Percentiles rank a stretch among this genome's conserved stretches.
Conservation (phyloP, 2,113 vertebrate species). For the Chunga burmeisteri region DNA sequence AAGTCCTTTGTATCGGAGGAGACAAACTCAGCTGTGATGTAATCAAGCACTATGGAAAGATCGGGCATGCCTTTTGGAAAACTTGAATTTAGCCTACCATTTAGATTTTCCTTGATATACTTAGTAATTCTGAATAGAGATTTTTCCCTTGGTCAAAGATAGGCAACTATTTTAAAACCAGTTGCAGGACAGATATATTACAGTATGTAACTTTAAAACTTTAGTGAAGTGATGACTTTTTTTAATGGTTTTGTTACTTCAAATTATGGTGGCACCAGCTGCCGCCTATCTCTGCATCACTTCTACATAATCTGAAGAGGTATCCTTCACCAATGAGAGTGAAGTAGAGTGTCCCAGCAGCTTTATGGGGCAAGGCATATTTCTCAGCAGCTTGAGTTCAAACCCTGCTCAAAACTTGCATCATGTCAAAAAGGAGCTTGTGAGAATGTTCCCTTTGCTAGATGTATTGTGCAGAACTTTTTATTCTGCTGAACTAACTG, state of each 20-base stretch:
- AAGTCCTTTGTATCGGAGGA: not conserved
- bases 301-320: slow-evolving; percentile 36
- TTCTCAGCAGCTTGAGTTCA: slow-evolving; percentile 52
- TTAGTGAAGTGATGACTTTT: slow-evolving; percentile 46
- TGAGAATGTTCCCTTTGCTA: not conserved
- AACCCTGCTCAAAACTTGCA: slow-evolving; percentile 25
- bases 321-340: slow-evolving; percentile 46
- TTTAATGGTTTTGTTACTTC: slow-evolving; percentile 53
- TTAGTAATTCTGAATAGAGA: not conserved
- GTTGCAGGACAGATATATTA: not conserved
- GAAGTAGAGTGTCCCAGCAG: slow-evolving; percentile 18
- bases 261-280: slow-evolving; percentile 51
- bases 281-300: slow-evolving; percentile 58
- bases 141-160: not conserved
- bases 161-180: not conserved
- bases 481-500: slow-evolving; percentile 34
- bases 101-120: not conserved
- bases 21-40: not conserved
- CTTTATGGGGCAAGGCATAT: slow-evolving; percentile 47
- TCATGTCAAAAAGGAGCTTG: slow-evolving; percentile 31
- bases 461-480: slow-evolving; percentile 38
- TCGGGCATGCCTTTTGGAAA: not conserved
- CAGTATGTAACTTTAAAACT: not conserved
- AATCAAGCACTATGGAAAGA: not conserved
- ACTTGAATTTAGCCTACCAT: not conserved